These are phyloP conservation scores for Tetraneura akinire DNA, from an alignment of 1,140 invertebrate genomes.

Conservation along the genomic window DNA sequence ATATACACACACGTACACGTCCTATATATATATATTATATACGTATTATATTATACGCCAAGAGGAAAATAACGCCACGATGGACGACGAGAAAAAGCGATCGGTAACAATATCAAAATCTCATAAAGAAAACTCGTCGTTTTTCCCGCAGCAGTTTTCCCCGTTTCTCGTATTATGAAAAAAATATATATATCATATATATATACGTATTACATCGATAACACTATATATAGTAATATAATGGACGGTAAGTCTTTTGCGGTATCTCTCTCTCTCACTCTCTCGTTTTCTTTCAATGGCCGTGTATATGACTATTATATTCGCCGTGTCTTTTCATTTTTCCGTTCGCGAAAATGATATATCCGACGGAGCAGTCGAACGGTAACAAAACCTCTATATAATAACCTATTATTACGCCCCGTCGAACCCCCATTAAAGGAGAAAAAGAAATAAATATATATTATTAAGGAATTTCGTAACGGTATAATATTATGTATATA, in stretches of 20 bases:
- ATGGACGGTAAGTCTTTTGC: neutral
- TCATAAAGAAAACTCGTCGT: slow-evolving; percentile 14
- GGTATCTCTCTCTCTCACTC: neutral
- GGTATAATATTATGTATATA: too few relatives aligned
- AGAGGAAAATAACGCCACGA: too few relatives aligned
- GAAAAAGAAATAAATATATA: neutral
- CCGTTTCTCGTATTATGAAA: too few relatives aligned
- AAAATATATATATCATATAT: too few relatives aligned
- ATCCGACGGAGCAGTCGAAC: neutral
- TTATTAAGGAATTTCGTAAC: too few relatives aligned
- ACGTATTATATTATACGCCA: too few relatives aligned
- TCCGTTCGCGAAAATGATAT: slow-evolving; percentile 8
- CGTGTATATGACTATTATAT: too few relatives aligned
- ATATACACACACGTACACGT: neutral
- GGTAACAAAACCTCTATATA: slow-evolving; percentile 41
- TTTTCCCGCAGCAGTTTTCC: neutral
- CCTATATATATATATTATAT: too few relatives aligned
- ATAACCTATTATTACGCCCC: slow-evolving; percentile 39
- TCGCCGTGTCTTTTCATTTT: too few relatives aligned
- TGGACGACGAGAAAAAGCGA: too few relatives aligned
- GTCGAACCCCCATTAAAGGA: slow-evolving; percentile 7
- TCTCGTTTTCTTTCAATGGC: too few relatives aligned
- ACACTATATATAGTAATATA: slow-evolving; percentile 18
- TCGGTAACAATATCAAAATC: slow-evolving; percentile 5
- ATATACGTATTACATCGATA: neutral